These are phyloP conservation scores for Acleris cristana DNA, from an alignment of 2,888 invertebrate species.

Conservation along the genomic window DNA sequence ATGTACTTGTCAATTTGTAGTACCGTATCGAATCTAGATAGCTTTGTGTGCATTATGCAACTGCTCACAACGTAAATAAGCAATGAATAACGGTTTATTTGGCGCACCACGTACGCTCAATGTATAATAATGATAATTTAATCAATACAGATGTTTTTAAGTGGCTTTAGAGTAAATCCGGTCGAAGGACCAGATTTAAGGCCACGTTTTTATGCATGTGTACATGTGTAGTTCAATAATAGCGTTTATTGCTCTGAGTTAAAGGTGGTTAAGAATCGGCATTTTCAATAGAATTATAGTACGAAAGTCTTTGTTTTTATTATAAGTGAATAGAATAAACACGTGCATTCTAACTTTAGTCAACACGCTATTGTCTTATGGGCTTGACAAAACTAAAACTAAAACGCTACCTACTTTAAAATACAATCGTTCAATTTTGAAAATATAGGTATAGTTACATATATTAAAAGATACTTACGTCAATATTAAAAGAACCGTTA, in stretches of 20 bases:
- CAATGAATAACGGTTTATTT: constrained; percentile 16
- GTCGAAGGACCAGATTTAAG: constrained; percentile 28
- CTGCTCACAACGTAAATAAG: constrained; percentile 28
- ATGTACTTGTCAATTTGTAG: constrained; percentile 1
- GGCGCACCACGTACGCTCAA: constrained; percentile 36
- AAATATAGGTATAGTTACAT: too few relatives aligned
- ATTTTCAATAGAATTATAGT: too few relatives aligned
- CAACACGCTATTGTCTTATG: too few relatives aligned
- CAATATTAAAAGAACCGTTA: too few relatives aligned
- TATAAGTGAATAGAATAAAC: too few relatives aligned
- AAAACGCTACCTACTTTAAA: too few relatives aligned
- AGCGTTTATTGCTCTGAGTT: background rate
- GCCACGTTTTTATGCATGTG: background rate
- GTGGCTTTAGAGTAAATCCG: constrained; percentile 45
- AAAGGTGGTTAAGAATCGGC: background rate
- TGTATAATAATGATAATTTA: constrained; percentile 40
- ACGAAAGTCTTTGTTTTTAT: too few relatives aligned
- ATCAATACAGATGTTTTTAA: constrained; percentile 51
- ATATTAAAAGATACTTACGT: too few relatives aligned
- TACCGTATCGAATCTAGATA: background rate
- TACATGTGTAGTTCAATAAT: background rate
- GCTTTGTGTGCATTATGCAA: constrained; percentile 43
- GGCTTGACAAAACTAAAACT: too few relatives aligned
- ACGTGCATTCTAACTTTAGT: too few relatives aligned
- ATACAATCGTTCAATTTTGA: too few relatives aligned